Evolutionary conservation across 2,888 invertebrate species (phyloP).

Genomic region (Escarpia spicata): DNA sequence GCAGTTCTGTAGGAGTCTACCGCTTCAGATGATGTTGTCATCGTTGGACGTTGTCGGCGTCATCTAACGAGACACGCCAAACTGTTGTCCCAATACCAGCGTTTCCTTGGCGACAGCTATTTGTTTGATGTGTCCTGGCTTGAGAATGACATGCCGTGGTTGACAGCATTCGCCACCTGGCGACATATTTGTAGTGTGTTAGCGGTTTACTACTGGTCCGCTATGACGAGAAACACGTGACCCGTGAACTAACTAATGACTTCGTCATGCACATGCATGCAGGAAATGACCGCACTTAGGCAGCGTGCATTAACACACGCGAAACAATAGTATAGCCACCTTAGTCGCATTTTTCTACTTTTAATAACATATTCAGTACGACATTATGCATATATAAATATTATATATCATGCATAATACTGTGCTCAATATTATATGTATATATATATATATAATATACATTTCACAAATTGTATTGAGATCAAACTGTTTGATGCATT

Average conservation of each 20-base stretch:
- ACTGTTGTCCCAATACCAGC: background rate
- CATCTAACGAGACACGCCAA: background rate
- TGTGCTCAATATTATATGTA: background rate
- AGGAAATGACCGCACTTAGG: background rate
- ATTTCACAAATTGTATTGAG: no score
- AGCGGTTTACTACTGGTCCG: background rate
- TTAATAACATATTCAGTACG: no score
- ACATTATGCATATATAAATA: background rate
- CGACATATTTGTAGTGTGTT: background rate
- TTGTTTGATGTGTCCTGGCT: background rate
- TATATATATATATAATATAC: background rate
- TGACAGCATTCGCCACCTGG: slow-evolving; percentile 6
- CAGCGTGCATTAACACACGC: background rate
- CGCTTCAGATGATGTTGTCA: background rate
- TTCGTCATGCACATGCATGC: background rate
- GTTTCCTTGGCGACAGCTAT: background rate
- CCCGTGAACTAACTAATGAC: background rate
- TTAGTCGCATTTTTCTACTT: background rate
- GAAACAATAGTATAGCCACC: background rate
- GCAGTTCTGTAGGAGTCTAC: background rate
- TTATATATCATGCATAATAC: background rate
- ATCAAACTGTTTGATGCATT: no score
- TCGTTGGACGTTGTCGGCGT: background rate
- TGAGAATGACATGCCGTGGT: background rate
- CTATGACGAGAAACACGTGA: background rate